phyloP scores from a whole-genome alignment of 1,140 invertebrate genomes.

The Melitaea cinxia region DNA sequence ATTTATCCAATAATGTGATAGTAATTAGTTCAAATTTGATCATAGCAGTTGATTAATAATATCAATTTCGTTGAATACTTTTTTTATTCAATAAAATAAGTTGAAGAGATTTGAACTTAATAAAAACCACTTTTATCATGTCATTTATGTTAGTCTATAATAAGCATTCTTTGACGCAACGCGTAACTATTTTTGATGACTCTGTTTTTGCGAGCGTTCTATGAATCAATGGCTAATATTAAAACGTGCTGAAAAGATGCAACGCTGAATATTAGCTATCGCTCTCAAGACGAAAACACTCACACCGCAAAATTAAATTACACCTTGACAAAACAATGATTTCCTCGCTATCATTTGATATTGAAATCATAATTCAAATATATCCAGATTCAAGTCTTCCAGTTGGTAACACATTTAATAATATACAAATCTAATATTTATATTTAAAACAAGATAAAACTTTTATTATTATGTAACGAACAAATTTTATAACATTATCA shows the following conservation, averaged over 20 bases:
- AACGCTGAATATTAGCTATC: slow-evolving; percentile 54
- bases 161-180: slow-evolving; percentile 67
- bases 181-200: slow-evolving; percentile 64
- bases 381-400: slow-evolving; percentile 46
- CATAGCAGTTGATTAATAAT: too few relatives aligned
- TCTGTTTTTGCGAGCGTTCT: slow-evolving; percentile 46
- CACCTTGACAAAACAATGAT: slow-evolving; percentile 43
- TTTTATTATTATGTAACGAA: too few relatives aligned
- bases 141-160: slow-evolving; percentile 34
- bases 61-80: too few relatives aligned
- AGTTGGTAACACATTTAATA: slow-evolving; percentile 44
- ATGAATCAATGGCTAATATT: slow-evolving; percentile 76
- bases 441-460: slow-evolving; percentile 2
- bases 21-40: too few relatives aligned
- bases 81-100: too few relatives aligned
- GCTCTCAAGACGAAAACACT: slow-evolving; percentile 41
- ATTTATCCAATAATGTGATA: too few relatives aligned
- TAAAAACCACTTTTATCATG: too few relatives aligned
- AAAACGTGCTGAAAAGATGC: slow-evolving; percentile 54
- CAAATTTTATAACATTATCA: too few relatives aligned
- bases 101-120: too few relatives aligned
- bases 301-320: slow-evolving; percentile 24
- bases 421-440: slow-evolving; percentile 3
- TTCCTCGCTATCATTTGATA: slow-evolving; percentile 53
- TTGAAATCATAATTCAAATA: slow-evolving; percentile 57